Percentiles rank a stretch among this genome's conserved stretches.
Conservation (phyloP, 2,113 vertebrate genomes). For the Indri indri region DNA sequence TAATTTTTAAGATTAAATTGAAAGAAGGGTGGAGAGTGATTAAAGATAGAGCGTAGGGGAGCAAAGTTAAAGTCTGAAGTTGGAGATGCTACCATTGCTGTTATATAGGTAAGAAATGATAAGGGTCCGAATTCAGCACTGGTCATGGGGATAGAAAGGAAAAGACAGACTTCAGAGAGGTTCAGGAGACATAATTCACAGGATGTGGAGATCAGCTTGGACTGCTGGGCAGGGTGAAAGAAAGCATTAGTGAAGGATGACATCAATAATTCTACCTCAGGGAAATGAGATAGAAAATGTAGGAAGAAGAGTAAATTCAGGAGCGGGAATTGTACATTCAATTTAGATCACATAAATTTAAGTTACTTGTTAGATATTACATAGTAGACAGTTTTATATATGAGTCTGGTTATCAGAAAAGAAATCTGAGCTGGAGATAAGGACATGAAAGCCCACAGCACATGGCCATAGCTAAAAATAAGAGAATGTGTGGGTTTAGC, state of each 20-base stretch:
- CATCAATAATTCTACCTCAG: not conserved
- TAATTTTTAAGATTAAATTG: slow-evolving; percentile 18
- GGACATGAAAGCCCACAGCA: not conserved
- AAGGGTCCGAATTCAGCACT: not conserved
- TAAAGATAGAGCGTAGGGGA: not conserved
- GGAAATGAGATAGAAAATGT: not conserved
- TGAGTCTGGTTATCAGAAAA: not conserved
- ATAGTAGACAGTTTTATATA: not conserved
- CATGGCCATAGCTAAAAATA: not conserved
- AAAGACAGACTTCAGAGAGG: not conserved
- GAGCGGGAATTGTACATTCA: not conserved
- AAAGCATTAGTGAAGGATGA: not conserved
- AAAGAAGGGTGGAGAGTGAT: not conserved
- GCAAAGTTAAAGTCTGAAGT: not conserved
- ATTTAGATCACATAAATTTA: not conserved
- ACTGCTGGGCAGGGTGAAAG: not conserved
- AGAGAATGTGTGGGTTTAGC: not conserved
- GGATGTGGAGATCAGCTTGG: not conserved
- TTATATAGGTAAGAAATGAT: not conserved
- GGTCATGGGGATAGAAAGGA: not conserved
- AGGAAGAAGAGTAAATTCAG: not conserved
- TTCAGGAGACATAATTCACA: not conserved
- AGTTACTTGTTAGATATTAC: not conserved
- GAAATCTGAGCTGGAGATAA: not conserved
- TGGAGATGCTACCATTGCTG: not conserved